These are phyloP conservation scores for Parasteatoda lunata DNA, from an alignment of 2,888 invertebrate genomes.

Conservation along the genomic window DNA sequence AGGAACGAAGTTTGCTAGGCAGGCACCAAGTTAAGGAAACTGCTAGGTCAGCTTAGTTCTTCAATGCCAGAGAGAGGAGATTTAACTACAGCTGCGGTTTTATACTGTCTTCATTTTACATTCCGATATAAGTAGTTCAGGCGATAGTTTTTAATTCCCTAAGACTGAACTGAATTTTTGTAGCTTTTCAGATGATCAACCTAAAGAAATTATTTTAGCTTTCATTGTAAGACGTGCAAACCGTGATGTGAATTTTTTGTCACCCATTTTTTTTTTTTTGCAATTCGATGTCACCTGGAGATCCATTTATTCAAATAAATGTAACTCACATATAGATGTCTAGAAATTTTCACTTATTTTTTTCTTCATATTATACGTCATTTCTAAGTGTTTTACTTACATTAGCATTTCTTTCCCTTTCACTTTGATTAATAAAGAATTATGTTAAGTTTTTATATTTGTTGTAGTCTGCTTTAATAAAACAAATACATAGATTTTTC, in stretches of 20 bases:
- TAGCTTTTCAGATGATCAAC: conserved; percentile 34
- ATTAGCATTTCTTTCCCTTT: no score
- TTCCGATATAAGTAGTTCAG: conserved; percentile 57
- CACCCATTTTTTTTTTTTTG: conserved; percentile 18
- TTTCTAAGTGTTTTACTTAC: no score
- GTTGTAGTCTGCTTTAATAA: no score
- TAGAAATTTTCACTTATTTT: neutral
- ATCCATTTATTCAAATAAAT: conserved; percentile 3
- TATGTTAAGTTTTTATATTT: no score
- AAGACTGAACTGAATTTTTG: conserved; percentile 56
- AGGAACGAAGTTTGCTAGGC: conserved; percentile 52
- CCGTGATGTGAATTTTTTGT: conserved; percentile 51
- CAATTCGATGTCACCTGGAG: conserved; percentile 22
- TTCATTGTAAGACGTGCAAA: conserved; percentile 59
- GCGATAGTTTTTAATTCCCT: conserved; percentile 50
- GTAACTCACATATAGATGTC: neutral
- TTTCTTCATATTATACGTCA: no score
- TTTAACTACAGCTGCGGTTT: conserved; percentile 60
- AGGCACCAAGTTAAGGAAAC: conserved; percentile 46
- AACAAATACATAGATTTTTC: no score
- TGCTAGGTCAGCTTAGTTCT: conserved; percentile 61
- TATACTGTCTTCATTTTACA: conserved; percentile 56
- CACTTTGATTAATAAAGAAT: no score
- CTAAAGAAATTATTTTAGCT: conserved; percentile 32
- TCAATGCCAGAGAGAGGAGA: conserved; percentile 43